phyloP scores from a whole-genome alignment of 2,888 invertebrate species.

The Capitulum mitella region DNA sequence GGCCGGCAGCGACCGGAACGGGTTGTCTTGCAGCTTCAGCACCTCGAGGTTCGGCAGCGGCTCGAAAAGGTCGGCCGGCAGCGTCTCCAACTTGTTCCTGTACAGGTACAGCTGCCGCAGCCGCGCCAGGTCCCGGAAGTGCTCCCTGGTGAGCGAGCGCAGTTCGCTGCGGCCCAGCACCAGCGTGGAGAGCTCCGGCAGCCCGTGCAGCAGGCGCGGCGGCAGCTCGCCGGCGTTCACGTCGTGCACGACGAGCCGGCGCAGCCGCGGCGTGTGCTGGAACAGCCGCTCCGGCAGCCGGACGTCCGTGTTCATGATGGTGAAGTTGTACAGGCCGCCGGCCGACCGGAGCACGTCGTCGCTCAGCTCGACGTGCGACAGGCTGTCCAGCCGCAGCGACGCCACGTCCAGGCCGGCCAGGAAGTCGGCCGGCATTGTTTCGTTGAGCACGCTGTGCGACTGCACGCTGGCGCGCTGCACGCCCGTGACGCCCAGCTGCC shows the following conservation, averaged over 20 bases:
- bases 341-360: background rate
- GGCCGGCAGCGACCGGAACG: background rate
- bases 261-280: background rate
- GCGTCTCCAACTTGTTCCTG: slow-evolving; percentile 36
- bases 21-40: background rate
- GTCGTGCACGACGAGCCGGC: background rate
- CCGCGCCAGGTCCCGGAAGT: slow-evolving; percentile 38
- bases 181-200: slow-evolving; percentile 53
- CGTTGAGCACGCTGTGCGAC: background rate
- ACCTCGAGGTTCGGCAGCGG: background rate
- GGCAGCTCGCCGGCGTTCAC: slow-evolving; percentile 49
- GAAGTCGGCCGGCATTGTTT: slow-evolving; percentile 8
- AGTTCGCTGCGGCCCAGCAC: slow-evolving; percentile 49
- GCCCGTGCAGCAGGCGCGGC: slow-evolving; percentile 56
- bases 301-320: background rate
- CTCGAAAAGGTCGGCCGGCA: slow-evolving; percentile 32
- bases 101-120: slow-evolving; percentile 39
- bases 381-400: background rate
- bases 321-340: background rate
- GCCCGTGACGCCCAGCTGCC: background rate
- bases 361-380: background rate
- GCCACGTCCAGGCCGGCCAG: background rate
- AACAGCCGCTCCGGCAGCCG: background rate
- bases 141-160: slow-evolving; percentile 36
- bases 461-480: background rate